Evolutionary conservation across 1,140 invertebrate genomes (phyloP), one percentile per base, ranked within the genome.

Genomic region (Eumeta japonica): DNA sequence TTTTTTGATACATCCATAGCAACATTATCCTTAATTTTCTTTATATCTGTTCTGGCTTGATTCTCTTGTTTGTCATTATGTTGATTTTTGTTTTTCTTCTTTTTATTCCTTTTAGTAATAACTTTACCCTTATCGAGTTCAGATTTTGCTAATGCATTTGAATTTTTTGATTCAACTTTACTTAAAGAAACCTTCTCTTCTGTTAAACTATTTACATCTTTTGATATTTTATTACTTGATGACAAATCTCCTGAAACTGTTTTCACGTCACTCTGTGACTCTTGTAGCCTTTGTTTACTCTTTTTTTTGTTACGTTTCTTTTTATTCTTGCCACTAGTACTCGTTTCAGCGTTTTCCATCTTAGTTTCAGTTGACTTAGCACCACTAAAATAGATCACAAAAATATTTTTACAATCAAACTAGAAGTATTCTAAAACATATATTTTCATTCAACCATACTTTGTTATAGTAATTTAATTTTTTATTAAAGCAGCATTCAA

Each of bases 11-110:
- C 10, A n/a, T 29, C 10, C 17, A 20, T 38, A 10, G 17, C 28
- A 11, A 19, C 15, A 15, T 13, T 30, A 19, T 12, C 16, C 18
- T 38, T 38, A 27, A 12, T 38, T n/a, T 10, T 29, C 28, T 38
- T 38, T 5, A 11, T 30, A 7, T n/a, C n/a, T n/a, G n/a, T 38
- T 38, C 7, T 19, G 58, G 51, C 32, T 55, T 44, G 20, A 46
- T 29, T 30, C 37, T 35, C 41, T 48, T 14, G 34, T 5, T n/a
- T n/a, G n/a, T n/a, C n/a, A n/a, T n/a, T n/a, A n/a, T n/a, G n/a
- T n/a, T n/a, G n/a, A n/a, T n/a, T n/a, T n/a, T n/a, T n/a, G n/a
- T n/a, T n/a, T n/a, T n/a, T n/a, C n/a, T n/a, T n/a, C n/a, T n/a
- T n/a, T n/a, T n/a, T n/a, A n/a, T n/a, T n/a, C n/a, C n/a, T n/a